These are phyloP conservation scores for Cricetomys ansorgei DNA, from an alignment of 2,113 vertebrate species.

Conservation along the genomic window DNA sequence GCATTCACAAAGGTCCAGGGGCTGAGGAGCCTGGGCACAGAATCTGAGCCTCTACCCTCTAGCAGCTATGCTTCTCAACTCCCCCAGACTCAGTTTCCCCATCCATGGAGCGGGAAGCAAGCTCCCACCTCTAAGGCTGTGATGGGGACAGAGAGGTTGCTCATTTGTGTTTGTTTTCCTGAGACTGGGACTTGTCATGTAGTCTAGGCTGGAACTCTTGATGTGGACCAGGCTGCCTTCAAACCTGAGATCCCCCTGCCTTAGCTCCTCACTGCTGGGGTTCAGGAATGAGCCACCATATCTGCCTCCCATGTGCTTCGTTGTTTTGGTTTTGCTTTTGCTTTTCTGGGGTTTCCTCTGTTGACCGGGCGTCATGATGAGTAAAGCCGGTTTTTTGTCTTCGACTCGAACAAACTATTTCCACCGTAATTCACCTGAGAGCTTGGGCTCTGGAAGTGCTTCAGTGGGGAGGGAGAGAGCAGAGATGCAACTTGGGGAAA, in stretches of 20 bases:
- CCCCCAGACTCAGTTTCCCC: background rate
- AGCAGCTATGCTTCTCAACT: background rate
- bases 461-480: background rate
- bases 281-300: background rate
- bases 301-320: background rate
- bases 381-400: background rate
- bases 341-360: background rate
- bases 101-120: background rate
- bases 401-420: background rate
- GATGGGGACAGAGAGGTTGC: background rate
- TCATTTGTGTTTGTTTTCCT: background rate
- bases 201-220: background rate
- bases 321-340: background rate
- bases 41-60: background rate
- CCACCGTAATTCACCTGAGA: background rate
- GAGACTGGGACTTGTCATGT: background rate
- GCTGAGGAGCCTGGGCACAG: background rate
- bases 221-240: background rate
- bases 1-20: background rate
- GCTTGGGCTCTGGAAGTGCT: background rate
- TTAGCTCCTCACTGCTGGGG: background rate
- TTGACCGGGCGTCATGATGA: rapidly evolving
- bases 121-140: rapidly evolving
- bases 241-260: background rate
- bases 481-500: rapidly evolving